Conservation (phyloP, 2,888 invertebrate species). For the Drosophila cracens region DNA sequence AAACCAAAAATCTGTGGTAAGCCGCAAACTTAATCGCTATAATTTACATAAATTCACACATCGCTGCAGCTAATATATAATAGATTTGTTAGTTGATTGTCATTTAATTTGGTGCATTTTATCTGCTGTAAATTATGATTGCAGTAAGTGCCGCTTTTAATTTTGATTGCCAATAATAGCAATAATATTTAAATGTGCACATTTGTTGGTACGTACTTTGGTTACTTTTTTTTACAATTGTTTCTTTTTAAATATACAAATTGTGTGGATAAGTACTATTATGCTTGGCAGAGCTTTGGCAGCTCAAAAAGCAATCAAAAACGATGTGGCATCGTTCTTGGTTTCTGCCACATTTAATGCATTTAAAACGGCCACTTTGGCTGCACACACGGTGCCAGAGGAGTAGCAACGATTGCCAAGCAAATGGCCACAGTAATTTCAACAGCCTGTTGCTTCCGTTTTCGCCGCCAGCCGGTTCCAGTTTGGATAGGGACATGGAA, state of each 20-base stretch:
- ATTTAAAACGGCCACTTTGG: slow-evolving; percentile 69
- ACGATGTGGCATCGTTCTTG: slow-evolving; percentile 23
- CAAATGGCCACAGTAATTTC: slow-evolving; percentile 28
- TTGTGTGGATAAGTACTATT: slow-evolving; percentile 15
- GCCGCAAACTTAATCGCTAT: background rate
- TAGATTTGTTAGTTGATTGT: background rate
- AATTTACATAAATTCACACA: background rate
- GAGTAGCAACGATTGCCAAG: slow-evolving; percentile 4
- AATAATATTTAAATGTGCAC: slow-evolving; percentile 2
- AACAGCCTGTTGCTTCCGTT: slow-evolving; percentile 82
- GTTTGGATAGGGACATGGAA: slow-evolving; percentile 32
- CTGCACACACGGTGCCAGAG: slow-evolving; percentile 14
- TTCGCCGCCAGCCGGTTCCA: slow-evolving; percentile 46
- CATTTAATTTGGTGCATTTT: background rate
- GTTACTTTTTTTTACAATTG: background rate
- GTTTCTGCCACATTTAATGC: slow-evolving; percentile 65
- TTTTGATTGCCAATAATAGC: background rate
- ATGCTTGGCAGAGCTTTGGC: slow-evolving; percentile 13
- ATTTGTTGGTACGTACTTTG: background rate
- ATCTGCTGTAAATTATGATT: too few relatives aligned
- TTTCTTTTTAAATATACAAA: slow-evolving; percentile 5
- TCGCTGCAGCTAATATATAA: background rate
- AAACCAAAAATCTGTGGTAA: background rate
- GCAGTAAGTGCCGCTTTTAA: background rate
- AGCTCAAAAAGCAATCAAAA: slow-evolving; percentile 34